phyloP scores from a whole-genome alignment of 2,888 invertebrate genomes.

The Apeira syringaria region DNA sequence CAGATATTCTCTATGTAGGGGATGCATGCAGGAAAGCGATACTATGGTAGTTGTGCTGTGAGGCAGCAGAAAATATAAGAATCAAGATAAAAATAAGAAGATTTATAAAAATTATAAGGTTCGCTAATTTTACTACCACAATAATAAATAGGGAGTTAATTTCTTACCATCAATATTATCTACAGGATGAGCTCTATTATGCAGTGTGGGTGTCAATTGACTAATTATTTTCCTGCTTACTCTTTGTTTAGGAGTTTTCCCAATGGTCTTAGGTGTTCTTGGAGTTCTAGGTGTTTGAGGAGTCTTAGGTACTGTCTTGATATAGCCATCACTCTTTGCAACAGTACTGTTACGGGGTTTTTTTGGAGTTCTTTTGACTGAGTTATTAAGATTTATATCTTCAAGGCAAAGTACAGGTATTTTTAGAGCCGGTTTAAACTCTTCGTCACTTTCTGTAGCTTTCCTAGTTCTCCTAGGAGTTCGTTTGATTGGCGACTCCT shows the following conservation, averaged over 20 bases:
- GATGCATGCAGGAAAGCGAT: no score
- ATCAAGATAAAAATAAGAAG: no score
- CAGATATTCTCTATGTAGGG: no score
- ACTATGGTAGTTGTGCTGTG: no score
- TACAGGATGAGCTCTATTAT: slow-evolving; percentile 60
- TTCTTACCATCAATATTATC: slow-evolving; percentile 64
- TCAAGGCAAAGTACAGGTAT: slow-evolving; percentile 6
- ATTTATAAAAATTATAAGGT: no score
- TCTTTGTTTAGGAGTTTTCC: slow-evolving; percentile 54
- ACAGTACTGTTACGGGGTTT: slow-evolving; percentile 47
- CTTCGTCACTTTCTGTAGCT: slow-evolving; percentile 29
- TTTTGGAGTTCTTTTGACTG: slow-evolving; percentile 53
- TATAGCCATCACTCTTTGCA: slow-evolving; percentile 63
- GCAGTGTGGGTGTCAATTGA: slow-evolving; percentile 66
- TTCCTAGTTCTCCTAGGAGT: slow-evolving; percentile 48
- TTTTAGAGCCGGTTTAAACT: slow-evolving; percentile 34
- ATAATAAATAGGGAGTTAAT: no score
- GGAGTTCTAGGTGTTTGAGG: slow-evolving; percentile 44
- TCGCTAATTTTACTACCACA: no score
- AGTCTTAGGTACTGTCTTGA: slow-evolving; percentile 44
- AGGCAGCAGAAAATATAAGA: no score
- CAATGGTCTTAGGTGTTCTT: slow-evolving; percentile 42
- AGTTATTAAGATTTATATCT: not conserved
- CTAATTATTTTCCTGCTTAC: slow-evolving; percentile 58
- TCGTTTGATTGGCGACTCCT: slow-evolving; percentile 54